Evolutionary conservation across 2,797 vertebrate species (phyloP).

Genomic region (Austrolebias charrua): DNA sequence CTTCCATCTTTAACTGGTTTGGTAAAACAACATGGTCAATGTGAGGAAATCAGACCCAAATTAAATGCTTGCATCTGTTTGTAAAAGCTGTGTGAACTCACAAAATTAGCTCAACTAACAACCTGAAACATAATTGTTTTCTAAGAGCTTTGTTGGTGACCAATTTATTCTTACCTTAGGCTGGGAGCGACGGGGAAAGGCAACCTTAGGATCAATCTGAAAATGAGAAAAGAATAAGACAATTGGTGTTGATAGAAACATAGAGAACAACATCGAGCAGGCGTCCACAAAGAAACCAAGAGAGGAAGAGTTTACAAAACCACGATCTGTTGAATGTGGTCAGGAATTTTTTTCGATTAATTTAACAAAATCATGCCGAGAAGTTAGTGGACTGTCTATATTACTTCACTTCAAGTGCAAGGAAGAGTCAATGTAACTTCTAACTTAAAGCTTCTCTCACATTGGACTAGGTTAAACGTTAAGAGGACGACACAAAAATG

Average conservation of each 20-base stretch:
- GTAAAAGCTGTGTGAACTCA: conserved; percentile 54
- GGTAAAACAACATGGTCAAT: conserved; percentile 48
- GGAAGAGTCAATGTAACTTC: too few relatives aligned
- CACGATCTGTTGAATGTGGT: conserved; percentile 8
- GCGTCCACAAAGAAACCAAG: conserved; percentile 8
- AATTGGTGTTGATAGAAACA: conserved; percentile 44
- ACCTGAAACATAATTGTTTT: conserved; percentile 66
- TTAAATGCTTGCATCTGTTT: conserved; percentile 42
- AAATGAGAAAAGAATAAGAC: conserved; percentile 52
- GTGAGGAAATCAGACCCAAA: conserved; percentile 47
- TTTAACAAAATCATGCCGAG: too few relatives aligned
- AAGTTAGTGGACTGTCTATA: too few relatives aligned
- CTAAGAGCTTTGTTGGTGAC: conserved; percentile 55
- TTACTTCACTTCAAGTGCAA: too few relatives aligned
- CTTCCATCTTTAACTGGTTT: conserved; percentile 58
- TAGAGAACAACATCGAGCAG: conserved; percentile 11
- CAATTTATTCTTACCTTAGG: conserved; percentile 93
- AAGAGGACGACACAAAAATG: too few relatives aligned
- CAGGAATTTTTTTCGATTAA: too few relatives aligned
- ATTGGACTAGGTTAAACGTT: background rate
- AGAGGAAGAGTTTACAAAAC: conserved; percentile 14
- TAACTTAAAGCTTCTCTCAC: background rate
- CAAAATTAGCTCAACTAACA: conserved; percentile 61
- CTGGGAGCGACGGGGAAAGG: conserved; percentile 98
- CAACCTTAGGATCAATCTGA: conserved; percentile 99